A percentile compares a stretch with the other conserved stretches of the same genome.
These are phyloP conservation scores for Osmoderma eremita DNA, from an alignment of 2,888 invertebrate species.

Conservation along the genomic window DNA sequence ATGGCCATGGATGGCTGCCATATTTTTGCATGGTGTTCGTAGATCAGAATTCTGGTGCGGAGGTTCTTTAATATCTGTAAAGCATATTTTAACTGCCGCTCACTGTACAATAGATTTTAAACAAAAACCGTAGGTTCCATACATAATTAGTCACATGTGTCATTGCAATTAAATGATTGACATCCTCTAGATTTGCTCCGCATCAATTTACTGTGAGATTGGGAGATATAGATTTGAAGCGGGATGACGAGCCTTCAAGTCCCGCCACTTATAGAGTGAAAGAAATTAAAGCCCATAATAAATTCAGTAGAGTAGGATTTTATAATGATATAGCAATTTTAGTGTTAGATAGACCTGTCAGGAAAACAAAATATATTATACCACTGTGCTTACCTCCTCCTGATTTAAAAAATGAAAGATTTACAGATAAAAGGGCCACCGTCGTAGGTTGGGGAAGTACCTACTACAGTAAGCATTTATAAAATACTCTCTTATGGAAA, in stretches of 20 bases:
- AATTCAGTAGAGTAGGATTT: constrained; percentile 90
- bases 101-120: constrained; percentile 92
- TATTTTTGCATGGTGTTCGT: constrained; percentile 86
- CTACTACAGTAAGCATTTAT: constrained; percentile 71
- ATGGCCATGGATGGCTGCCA: constrained; percentile 98
- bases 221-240: constrained; percentile 87
- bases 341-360: constrained; percentile 77
- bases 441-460: constrained; percentile 96
- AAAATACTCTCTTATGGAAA: background rate
- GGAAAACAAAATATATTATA: constrained; percentile 85
- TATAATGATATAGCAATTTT: constrained; percentile 95
- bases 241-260: constrained; percentile 85
- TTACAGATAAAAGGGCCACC: constrained; percentile 81
- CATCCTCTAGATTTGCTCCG: constrained; percentile 77
- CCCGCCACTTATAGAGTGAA: constrained; percentile 83
- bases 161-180: background rate
- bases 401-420: constrained; percentile 69
- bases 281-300: constrained; percentile 82
- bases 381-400: constrained; percentile 84
- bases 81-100: constrained; percentile 88
- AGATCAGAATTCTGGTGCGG: constrained; percentile 95
- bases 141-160: background rate
- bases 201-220: constrained; percentile 89
- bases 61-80: constrained; percentile 83
- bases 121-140: constrained; percentile 78